Evolutionary conservation across 2,888 invertebrate genomes (phyloP), one percentile per base, ranked within the genome.

Genomic region (Ophioninae sp.): DNA sequence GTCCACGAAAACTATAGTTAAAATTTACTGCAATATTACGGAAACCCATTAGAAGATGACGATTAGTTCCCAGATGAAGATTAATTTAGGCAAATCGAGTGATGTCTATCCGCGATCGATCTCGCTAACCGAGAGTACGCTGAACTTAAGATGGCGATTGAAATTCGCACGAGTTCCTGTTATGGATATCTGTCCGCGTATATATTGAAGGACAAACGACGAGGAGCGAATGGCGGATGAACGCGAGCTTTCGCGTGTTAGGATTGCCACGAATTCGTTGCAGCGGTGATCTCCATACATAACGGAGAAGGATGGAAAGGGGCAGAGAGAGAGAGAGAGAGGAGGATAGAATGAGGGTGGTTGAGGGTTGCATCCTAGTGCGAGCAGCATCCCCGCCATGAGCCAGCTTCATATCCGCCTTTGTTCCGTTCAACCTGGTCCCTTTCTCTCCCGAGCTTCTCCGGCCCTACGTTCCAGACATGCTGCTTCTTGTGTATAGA

Each of bases 181-280:
- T 50, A 10, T 50, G 10, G 7, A 21, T 65, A 21, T 65, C 37
- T 65, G 6, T 13, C 6, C 50, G 50, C 50, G 56, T 17, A 75
- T 39, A 17, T n/a, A 65, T n/a, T 21, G 44, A 68, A 59, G 67
- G 59, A 44, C 41, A 72, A 61, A 68, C 70, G 64, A 65, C 57
- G 79, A 62, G 44, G 61, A 76, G 65, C 61, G 77, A 72, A 81
- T 72, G 67, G 61, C 65, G 56, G 80, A 57, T 68, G 62, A 77
- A 77, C 20, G 79, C 83, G 64, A 74, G 83, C 69, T 77, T 80
- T 83, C 68, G 69, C 77, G 69, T 64, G 80, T 77, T 57, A 73
- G 68, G 67, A 59, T 59, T 70, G 68, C 44, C 70, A 73, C 65
- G 77, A 81, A 77, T 75, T 77, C 65, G 56, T 70, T 65, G 59